Base-by-base conservation (phyloP, 2,113 vertebrate species). In the Notothenia coriiceps region DNA sequence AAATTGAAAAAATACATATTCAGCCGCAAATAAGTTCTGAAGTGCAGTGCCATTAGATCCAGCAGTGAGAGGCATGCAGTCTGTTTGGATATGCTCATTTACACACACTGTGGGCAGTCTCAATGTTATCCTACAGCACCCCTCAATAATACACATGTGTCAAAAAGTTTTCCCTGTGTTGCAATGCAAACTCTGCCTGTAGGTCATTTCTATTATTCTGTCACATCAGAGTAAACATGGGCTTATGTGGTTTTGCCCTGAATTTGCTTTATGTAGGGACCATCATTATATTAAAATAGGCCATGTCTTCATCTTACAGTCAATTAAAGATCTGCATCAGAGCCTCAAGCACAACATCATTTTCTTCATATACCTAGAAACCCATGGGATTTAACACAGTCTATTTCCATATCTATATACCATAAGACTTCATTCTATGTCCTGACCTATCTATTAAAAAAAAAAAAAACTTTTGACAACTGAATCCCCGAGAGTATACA, bases 291-390 rank as follows among this genome's bases (percentile, higher is more conserved):
- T 92, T 86, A 91, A 96, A 97, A 97, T 95, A 95, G 96, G 96
- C 94, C 96, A 97, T 95, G 96, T 97, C 96, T 97, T 97, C 95
- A 97, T 98, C 96, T 96, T 96, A 95, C 95, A 98, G 95, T 96
- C 97, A 98, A 99, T 98, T 98, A 98, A 98, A 97, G 96, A 96
- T 96, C 94, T 92, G 95, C 96, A 98, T 96, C 95, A 93, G 90
- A 96, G 96, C 96, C 97, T 91, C 82, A 59, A 98, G 97, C 97
- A 93, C 95, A 96, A 96, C 95, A 95, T 96, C 94, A 96, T 97
- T 97, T 96, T 95, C 96, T 96, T 95, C 95, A 96, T 96, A 96
- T 96, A 96, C 96, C 96, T 96, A 93, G 64, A 95, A 94, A 95
- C 96, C 95, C 94, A 87, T 79, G 94, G 96, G 96, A 94, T 95